Percentiles rank a stretch among this genome's conserved stretches.
Evolutionary conservation across 2,888 invertebrate genomes (phyloP).

Genomic region (Dryococelus australis): DNA sequence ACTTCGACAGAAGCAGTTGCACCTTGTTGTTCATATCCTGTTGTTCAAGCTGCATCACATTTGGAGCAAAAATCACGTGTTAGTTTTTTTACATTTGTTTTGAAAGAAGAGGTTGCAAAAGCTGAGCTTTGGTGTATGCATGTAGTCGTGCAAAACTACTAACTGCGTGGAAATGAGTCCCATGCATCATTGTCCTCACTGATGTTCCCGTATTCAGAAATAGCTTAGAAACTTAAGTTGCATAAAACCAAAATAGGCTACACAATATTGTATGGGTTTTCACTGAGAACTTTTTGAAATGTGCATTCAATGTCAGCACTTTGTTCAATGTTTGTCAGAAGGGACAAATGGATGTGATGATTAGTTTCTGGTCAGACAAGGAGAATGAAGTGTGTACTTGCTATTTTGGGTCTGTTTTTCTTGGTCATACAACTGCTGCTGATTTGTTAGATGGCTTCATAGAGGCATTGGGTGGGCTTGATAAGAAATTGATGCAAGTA

Average conservation of each 20-base stretch:
- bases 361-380: neutral
- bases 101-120: neutral
- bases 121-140: neutral
- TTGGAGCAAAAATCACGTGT: neutral
- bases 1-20: neutral
- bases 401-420: too few species aligned
- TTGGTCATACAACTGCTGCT: too few species aligned
- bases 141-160: neutral
- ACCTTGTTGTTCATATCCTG: neutral
- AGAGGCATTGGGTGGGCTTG: neutral
- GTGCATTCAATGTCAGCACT: neutral
- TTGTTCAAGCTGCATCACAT: too few species aligned
- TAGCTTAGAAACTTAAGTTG: neutral
- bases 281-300: neutral
- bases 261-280: too few species aligned
- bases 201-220: neutral
- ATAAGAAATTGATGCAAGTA: constrained; percentile 9
- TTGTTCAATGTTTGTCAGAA: neutral
- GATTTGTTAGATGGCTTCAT: too few species aligned
- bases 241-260: too few species aligned
- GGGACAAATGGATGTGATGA: neutral
- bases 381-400: too few species aligned
- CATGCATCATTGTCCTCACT: neutral
- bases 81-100: neutral
- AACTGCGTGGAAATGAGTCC: neutral